Conservation (phyloP, 2,113 vertebrate genomes). For the Sarotherodon lohbergeri region DNA sequence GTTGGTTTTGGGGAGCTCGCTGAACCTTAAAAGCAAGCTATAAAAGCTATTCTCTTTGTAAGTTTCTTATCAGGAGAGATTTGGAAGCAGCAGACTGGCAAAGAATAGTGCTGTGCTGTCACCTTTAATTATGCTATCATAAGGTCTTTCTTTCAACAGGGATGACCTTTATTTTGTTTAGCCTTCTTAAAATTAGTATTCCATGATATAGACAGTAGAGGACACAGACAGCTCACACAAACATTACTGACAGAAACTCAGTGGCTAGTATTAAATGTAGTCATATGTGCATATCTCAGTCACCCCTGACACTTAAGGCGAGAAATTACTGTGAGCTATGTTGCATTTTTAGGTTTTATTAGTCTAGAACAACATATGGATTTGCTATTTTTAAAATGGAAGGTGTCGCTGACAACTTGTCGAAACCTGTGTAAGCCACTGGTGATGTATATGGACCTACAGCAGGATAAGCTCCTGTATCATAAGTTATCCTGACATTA, state of each 20-base stretch:
- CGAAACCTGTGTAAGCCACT: background rate
- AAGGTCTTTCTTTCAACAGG: background rate
- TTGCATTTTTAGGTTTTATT: background rate
- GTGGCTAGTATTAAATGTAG: background rate
- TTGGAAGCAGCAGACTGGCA: background rate
- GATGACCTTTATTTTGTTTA: slow-evolving; percentile 3
- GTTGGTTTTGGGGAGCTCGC: background rate
- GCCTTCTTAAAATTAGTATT: background rate
- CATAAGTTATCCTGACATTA: background rate
- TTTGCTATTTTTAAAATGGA: background rate
- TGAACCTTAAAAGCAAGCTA: slow-evolving; percentile 30
- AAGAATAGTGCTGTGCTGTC: slow-evolving; percentile 9
- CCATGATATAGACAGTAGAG: background rate
- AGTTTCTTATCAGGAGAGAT: background rate
- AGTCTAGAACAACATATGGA: background rate
- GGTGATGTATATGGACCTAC: background rate
- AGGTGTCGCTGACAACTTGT: background rate
- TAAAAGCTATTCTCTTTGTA: background rate
- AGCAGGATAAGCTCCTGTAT: background rate
- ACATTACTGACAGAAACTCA: background rate
- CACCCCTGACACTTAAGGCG: background rate
- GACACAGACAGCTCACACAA: background rate
- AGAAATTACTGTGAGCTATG: background rate
- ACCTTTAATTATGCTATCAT: slow-evolving; percentile 8
- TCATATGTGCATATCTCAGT: background rate